Conservation (phyloP, 64 coral and sea anemone genomes). For the Cladopsammia gracilis region DNA sequence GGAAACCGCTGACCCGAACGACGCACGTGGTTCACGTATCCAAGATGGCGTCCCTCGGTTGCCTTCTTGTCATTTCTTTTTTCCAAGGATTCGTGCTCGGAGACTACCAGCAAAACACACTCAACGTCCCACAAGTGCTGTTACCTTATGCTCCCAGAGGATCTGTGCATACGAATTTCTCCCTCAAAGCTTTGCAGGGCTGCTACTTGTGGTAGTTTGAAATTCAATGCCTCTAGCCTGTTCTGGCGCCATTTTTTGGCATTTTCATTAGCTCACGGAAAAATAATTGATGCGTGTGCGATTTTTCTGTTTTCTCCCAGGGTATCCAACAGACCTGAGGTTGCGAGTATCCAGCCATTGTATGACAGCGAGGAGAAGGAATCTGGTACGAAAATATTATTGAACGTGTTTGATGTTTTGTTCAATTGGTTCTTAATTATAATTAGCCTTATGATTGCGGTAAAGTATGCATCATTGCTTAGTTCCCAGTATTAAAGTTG, state of each 20-base stretch:
- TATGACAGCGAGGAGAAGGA: constrained; percentile 60
- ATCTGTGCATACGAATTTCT: constrained; percentile 85
- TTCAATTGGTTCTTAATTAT: no score
- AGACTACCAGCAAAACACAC: constrained; percentile 78
- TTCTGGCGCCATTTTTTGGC: constrained; percentile 19
- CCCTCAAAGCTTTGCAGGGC: constrained; percentile 81
- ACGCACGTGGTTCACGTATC: background rate
- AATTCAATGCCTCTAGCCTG: background rate
- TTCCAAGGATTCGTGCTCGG: constrained; percentile 18
- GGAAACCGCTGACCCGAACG: constrained; percentile 5
- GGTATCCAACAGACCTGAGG: constrained; percentile 90
- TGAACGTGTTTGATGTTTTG: background rate
- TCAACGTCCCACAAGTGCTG: constrained; percentile 84
- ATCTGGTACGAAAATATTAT: constrained; percentile 39
- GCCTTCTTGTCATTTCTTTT: background rate
- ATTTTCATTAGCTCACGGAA: background rate
- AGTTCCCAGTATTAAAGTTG: no score
- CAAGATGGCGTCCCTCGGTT: constrained; percentile 57
- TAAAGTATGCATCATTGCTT: no score
- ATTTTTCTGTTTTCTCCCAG: constrained; percentile 39
- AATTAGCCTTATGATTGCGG: no score
- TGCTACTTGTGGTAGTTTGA: constrained; percentile 80
- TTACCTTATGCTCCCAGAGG: constrained; percentile 82
- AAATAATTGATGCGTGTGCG: background rate
- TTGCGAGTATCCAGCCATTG: constrained; percentile 72